Evolutionary conservation across 2,888 invertebrate species (phyloP), one percentile per base, ranked within the genome.

Genomic region (Pollenia griseotomentosa): DNA sequence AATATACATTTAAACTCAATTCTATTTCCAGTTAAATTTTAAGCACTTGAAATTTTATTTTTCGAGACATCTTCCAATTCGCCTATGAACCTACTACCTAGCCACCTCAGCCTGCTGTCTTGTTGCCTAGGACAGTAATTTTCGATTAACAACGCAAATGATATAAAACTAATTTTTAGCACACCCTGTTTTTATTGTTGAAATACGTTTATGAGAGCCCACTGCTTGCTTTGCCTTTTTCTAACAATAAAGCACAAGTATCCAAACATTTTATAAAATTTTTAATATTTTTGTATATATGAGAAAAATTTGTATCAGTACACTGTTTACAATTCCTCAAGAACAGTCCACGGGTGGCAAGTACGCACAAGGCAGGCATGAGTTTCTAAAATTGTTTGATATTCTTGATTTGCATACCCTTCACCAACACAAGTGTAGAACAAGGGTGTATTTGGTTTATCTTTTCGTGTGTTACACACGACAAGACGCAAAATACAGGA

Each of bases 171-270:
- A 33, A 33, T 23, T 40, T 19, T 73, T 61, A 10, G 11, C 6
- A 65, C 81, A 66, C 81, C 66, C 65, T 70, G 59, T 79, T 59
- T 53, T 42, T 44, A 48, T 55, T 33, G 55, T 71, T 66, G 53
- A 46, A 53, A 63, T 53, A 70, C 66, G 65, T 66, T 63, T 83
- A 80, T 83, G 65, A 53, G 70, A 83, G 71, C 57, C 86, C 81
- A 86, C 74, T 83, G 81, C 51, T 51, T 80, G 74, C 53, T 68
- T 78, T 73, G 74, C 48, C 53, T 23, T 11, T 61, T 23, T n/a
- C 8, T 65, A 33, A 40, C 40, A 44, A 48, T 33, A 33, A 51
- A 70, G 75, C 44, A 33, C 53, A 51, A 70, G 63, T 51, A 55
- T 77, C 55, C 73, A 79, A 12, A 70, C 14, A 7, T 33, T 53